Evolutionary conservation across 2,888 invertebrate genomes (phyloP).

Genomic region (Ophion costatus): DNA sequence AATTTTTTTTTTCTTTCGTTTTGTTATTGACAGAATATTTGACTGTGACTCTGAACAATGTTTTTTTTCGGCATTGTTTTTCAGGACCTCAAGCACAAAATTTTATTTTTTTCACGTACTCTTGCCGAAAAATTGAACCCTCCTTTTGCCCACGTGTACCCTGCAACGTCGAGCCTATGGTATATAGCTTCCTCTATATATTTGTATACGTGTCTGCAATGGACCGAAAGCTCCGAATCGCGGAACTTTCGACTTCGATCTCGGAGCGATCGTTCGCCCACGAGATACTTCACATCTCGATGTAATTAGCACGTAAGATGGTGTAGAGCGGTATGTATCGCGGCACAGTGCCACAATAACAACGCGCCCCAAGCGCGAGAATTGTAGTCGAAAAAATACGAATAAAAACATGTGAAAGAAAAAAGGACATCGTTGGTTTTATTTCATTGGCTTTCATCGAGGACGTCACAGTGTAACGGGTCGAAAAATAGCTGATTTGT

Average conservation of each 20-base stretch:
- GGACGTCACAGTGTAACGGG: too few relatives aligned
- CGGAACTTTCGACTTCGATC: conserved; percentile 11
- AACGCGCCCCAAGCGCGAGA: conserved; percentile 28
- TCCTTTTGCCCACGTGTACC: background rate
- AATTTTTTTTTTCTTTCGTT: too few relatives aligned
- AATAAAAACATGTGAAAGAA: conserved; percentile 15
- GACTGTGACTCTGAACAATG: background rate
- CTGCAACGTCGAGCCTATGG: background rate
- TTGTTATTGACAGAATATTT: too few relatives aligned
- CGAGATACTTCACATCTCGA: conserved; percentile 50
- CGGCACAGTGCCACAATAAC: conserved; percentile 12
- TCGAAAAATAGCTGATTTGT: too few relatives aligned
- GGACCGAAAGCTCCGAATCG: conserved; percentile 16
- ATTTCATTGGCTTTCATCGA: background rate
- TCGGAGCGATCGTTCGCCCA: conserved; percentile 16
- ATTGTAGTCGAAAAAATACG: conserved; percentile 50
- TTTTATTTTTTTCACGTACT: conserved; percentile 9
- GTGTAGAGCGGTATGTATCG: conserved; percentile 24
- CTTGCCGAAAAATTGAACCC: background rate
- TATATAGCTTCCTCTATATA: background rate
- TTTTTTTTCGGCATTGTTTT: conserved; percentile 41
- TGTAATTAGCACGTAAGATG: conserved; percentile 59
- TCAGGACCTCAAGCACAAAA: conserved; percentile 33
- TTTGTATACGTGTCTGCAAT: conserved; percentile 21
- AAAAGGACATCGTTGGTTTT: conserved; percentile 29